Base-by-base conservation (phyloP, 1,140 invertebrate genomes). In the Brachionus paranguensis region DNA sequence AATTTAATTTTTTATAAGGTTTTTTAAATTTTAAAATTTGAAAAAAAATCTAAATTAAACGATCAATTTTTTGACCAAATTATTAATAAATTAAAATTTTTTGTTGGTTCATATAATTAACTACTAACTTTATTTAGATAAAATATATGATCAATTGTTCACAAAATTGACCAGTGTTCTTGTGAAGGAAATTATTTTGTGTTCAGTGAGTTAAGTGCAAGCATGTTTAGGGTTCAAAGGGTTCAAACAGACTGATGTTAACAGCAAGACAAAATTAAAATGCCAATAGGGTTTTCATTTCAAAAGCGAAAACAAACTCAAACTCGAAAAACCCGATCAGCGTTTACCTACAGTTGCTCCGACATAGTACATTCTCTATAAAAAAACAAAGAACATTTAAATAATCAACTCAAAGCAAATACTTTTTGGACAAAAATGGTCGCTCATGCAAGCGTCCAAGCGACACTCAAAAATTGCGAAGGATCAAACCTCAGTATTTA, bases 341-440 rank as follows among this genome's bases (percentile, higher is more conserved):
- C 60, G 45, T 37, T 50, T 41, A 83, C 81, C 60, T 83, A 83
- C 81, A 70, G 81, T 83, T 12, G 81, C 81, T 70, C 60, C 81
- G 12, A 83, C 68, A 53, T 83, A 83, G 27, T 83, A 83, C 81
- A 83, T 83, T 83, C 53, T 83, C 81, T 83, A 60, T 83, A 72
- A 43, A 53, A 68, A 43, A 50, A 76, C 7, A 27, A 76, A 50
- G 10, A 76, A 76, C 43, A 76, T 76, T 76, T 27, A 50, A 24
- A 76, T 68, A 68, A 68, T 68, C 27, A 33, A 68, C 5, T 68
- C 65, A 33, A 68, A 41, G 29, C 65, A 33, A 33, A 33, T 33
- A 68, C 33, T 68, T 37, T 37, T 68, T 12, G 14, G 14, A 33
- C 27, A 41, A 68, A 14, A 27, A 68, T 14, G 27, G 33, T 33